Evolutionary conservation across 2,113 vertebrate genomes (phyloP).

Genomic region (Nycticorax nycticorax): DNA sequence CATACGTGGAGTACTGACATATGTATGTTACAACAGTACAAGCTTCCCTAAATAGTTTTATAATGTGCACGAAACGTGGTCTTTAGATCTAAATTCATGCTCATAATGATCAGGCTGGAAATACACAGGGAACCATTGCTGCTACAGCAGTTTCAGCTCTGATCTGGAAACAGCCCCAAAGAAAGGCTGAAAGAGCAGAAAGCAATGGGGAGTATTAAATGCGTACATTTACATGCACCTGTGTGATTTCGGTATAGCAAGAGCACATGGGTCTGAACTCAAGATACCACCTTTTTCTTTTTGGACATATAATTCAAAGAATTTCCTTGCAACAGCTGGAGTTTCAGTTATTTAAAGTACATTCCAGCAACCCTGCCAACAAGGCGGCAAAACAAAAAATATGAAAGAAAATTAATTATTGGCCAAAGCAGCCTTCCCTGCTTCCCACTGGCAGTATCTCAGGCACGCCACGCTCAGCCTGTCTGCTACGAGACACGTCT

Average conservation of each 20-base stretch:
- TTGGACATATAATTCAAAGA: background rate
- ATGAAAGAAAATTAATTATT: conserved; percentile 19
- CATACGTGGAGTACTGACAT: background rate
- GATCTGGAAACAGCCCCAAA: background rate
- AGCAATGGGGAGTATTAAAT: background rate
- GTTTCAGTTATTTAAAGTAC: conserved; percentile 60
- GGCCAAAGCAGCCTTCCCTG: background rate
- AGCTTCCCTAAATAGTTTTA: background rate
- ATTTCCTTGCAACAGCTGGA: conserved; percentile 25
- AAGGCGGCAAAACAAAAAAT: conserved; percentile 38
- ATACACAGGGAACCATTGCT: background rate
- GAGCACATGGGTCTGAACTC: conserved; percentile 26
- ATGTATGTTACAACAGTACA: background rate
- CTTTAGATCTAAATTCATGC: background rate
- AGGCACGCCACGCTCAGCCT: background rate
- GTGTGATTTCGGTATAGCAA: background rate
- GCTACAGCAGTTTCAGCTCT: background rate
- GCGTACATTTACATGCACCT: background rate
- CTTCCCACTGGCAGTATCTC: background rate
- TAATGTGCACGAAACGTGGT: background rate
- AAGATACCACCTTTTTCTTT: background rate
- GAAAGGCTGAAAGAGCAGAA: background rate
- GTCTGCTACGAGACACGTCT: background rate
- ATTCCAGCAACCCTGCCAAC: conserved; percentile 42
- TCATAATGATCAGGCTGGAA: background rate